phyloP scores from a whole-genome alignment of 1,140 invertebrate species.

The Limonius californicus region DNA sequence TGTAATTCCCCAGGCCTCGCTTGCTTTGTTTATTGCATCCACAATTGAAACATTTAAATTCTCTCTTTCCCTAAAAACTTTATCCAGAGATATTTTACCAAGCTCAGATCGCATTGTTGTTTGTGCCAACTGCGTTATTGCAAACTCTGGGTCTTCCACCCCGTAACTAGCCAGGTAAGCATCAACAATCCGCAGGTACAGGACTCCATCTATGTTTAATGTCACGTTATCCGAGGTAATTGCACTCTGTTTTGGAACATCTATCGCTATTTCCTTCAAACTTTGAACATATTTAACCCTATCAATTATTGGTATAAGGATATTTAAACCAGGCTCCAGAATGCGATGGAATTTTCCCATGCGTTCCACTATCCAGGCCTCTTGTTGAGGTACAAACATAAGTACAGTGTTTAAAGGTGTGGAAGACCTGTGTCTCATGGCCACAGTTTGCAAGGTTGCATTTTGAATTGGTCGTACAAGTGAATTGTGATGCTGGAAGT shows the following conservation, averaged over 20 bases:
- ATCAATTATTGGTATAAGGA: slow-evolving; percentile 90
- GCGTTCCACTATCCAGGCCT: slow-evolving; percentile 98
- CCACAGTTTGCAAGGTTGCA: slow-evolving; percentile 35
- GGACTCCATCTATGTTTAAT: slow-evolving; percentile 93
- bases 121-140: slow-evolving; percentile 97
- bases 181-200: slow-evolving; percentile 92
- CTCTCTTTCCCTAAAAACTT: slow-evolving; percentile 95
- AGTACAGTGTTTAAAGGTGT: slow-evolving; percentile 89
- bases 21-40: slow-evolving; percentile 95
- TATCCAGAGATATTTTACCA: slow-evolving; percentile 97
- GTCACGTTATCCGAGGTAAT: slow-evolving; percentile 98
- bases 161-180: slow-evolving; percentile 95
- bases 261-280: slow-evolving; percentile 98
- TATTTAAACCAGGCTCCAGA: slow-evolving; percentile 90
- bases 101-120: slow-evolving; percentile 99
- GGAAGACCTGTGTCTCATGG: slow-evolving; percentile 56
- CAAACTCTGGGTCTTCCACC: slow-evolving; percentile 99
- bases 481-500: background rate
- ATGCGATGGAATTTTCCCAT: slow-evolving; percentile 97
- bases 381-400: slow-evolving; percentile 98
- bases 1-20: slow-evolving; percentile 96
- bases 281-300: slow-evolving; percentile 97
- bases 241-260: slow-evolving; percentile 97
- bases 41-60: slow-evolving; percentile 95
- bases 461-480: background rate